Conservation (phyloP, 2,797 vertebrate genomes). For the Nasua narica region DNA sequence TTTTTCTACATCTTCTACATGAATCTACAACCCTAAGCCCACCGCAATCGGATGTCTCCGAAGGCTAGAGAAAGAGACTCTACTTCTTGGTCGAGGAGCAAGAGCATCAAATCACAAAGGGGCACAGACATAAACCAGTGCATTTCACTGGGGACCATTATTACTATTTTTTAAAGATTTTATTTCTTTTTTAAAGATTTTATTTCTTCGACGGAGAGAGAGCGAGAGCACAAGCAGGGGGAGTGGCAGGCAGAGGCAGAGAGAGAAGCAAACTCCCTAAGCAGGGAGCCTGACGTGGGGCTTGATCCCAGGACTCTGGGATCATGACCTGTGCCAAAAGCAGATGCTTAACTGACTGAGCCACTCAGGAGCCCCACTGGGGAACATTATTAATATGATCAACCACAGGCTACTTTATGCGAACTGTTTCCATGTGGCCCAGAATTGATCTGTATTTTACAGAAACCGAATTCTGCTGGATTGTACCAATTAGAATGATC, state of each 20-base stretch:
- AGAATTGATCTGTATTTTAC: neutral
- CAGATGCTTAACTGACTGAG: neutral
- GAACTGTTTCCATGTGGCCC: neutral
- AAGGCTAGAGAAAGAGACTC: neutral
- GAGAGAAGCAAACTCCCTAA: neutral
- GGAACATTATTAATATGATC: neutral
- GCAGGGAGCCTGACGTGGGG: neutral
- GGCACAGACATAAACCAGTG: neutral
- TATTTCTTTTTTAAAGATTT: neutral
- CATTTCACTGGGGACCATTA: neutral
- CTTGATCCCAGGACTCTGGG: neutral
- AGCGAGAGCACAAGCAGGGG: neutral
- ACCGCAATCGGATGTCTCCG: neutral
- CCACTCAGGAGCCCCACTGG: too few species aligned
- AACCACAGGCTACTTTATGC: neutral
- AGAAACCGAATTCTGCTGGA: neutral
- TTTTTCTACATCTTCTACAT: neutral
- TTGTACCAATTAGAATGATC: neutral
- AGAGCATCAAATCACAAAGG: neutral
- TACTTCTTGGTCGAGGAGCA: neutral
- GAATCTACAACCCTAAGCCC: neutral
- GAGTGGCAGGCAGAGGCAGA: neutral
- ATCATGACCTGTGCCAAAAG: neutral
- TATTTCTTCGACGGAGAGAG: neutral
- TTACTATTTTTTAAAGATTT: neutral